Evolutionary conservation across 2,797 vertebrate genomes (phyloP), one percentile per base, ranked within the genome.

Genomic region (Cryptoblepharus egeriae): DNA sequence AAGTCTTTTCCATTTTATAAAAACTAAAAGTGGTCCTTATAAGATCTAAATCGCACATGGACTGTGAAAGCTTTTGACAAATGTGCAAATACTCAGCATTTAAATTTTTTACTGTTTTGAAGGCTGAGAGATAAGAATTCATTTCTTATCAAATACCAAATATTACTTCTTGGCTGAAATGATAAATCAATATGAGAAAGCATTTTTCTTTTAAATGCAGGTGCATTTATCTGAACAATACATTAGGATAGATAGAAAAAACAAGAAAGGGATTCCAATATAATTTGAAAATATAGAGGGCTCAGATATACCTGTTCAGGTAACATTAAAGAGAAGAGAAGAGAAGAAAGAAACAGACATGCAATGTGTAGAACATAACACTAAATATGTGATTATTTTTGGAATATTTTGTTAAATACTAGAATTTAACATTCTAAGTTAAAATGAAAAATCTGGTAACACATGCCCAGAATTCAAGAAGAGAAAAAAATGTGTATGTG

Each of bases 101-200:
- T 85, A 87, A 81, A 67, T 88, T 89, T n/a, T 75, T 76, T 80
- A 61, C 80, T 80, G 35, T 85, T 91, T 28, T 82, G 79, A 93
- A 89, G 89, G 84, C 84, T 88, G 74, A 68, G 52, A 80, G 85
- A 42, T 18, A 30, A 82, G 60, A 84, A 87, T 83, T 68, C 60
- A 74, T 79, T 86, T 88, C 55, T 86, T 80, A 88, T 87, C 78
- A 85, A 86, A 79, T 73, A 86, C 39, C 37, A 76, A 81, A 28
- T 90, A 91, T 76, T 82, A 83, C 60, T 69, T 74, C 76, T 83
- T 86, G 68, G 60, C 72, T 26, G 4, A 82, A 87, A 88, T 2
- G 5, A 80, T 90, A 83, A 85, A 93, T 91, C 85, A 87, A 76
- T 71, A 78, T 12, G 22, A 80, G 55, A 83, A 85, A 88, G 49